These are phyloP conservation scores for Tylochromis polylepis DNA, from an alignment of 2,113 vertebrate genomes.

Conservation along the genomic window DNA sequence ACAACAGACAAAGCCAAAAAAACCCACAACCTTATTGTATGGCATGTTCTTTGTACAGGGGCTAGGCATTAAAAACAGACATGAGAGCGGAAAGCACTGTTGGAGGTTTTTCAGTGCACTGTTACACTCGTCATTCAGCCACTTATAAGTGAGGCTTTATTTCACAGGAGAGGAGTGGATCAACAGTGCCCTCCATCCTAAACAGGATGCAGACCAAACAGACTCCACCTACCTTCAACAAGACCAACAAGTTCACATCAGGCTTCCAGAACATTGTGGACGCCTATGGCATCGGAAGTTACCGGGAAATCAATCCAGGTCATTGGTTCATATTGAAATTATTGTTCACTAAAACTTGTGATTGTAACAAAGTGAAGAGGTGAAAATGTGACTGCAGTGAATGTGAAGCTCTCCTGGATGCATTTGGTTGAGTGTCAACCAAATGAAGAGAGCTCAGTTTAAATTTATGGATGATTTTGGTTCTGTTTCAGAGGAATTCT, in stretches of 20 bases:
- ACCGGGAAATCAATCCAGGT: conserved; percentile 97
- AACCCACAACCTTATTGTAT: neutral
- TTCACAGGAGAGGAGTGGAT: conserved; percentile 88
- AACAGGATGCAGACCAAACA: conserved; percentile 86
- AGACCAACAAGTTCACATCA: conserved; percentile 95
- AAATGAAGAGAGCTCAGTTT: neutral
- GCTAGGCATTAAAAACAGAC: too few species aligned
- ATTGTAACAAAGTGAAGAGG: neutral
- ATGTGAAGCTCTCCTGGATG: rapidly evolving
- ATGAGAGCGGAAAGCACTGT: neutral
- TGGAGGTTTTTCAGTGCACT: neutral
- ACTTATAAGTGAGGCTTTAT: neutral
- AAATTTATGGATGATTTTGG: neutral
- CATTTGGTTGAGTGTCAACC: neutral
- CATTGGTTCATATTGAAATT: neutral
- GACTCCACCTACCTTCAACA: conserved; percentile 93
- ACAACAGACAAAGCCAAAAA: too few species aligned
- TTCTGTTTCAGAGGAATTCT: neutral
- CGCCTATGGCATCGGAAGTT: conserved; percentile 91
- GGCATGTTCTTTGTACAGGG: neutral
- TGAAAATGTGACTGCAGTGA: neutral
- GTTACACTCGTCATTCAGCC: neutral
- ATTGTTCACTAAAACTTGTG: neutral
- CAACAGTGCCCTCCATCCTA: conserved; percentile 88
- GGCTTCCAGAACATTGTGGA: conserved; percentile 98